phyloP scores from a whole-genome alignment of 2,113 vertebrate species.

The Chascanopsetta lugubris region DNA sequence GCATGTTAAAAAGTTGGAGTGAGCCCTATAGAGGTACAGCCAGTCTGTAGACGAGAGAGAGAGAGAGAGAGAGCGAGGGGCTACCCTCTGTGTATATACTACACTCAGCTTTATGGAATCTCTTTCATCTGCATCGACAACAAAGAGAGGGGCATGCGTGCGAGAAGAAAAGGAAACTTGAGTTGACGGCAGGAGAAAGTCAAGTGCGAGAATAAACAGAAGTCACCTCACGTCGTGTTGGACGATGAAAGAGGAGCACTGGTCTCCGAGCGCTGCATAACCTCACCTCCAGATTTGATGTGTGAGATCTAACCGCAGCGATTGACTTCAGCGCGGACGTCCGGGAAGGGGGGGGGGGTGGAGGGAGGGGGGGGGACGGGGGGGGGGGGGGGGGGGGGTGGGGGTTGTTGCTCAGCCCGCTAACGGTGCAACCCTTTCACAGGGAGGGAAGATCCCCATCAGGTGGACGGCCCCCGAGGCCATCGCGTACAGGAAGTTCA shows the following conservation, averaged over 20 bases:
- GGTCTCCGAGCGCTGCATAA: conserved; percentile 13
- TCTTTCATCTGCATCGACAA: conserved; percentile 67
- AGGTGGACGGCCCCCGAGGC: conserved; percentile 84
- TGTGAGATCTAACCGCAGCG: conserved; percentile 7
- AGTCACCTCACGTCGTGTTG: background rate
- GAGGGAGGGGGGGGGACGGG: too few species aligned
- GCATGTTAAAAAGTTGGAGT: conserved; percentile 75
- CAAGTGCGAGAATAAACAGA: conserved; percentile 28
- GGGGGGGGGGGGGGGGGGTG: too few species aligned
- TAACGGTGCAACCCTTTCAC: conserved; percentile 11
- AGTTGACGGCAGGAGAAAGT: conserved; percentile 26
- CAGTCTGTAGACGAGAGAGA: conserved; percentile 28
- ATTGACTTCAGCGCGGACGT: conserved; percentile 22
- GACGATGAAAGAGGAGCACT: conserved; percentile 15
- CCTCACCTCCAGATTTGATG: conserved; percentile 22
- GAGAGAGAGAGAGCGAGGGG: conserved; percentile 5
- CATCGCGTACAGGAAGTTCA: conserved; percentile 85
- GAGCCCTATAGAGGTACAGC: conserved; percentile 53
- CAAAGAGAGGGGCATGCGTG: conserved; percentile 43
- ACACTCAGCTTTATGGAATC: conserved; percentile 37
- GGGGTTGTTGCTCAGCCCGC: background rate
- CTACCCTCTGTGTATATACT: conserved; percentile 50
- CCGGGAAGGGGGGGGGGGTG: too few species aligned
- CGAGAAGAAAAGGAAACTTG: conserved; percentile 25
- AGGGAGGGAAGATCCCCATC: conserved; percentile 85